Conservation (phyloP, 2,113 vertebrate species). For the Redunca redunca region DNA sequence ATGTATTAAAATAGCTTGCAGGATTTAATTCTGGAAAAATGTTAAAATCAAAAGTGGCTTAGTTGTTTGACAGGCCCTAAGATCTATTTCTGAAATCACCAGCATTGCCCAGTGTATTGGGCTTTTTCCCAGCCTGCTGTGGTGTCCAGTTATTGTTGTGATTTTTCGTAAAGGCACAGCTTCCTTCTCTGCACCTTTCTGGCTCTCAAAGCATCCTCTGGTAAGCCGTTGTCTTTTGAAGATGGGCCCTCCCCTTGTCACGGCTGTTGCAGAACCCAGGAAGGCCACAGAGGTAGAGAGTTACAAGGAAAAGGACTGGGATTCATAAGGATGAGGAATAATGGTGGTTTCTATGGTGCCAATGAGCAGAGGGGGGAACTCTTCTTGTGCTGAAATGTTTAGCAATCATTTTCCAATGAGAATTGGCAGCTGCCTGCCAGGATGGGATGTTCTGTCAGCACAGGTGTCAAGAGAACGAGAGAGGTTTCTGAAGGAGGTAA, state of each 20-base stretch:
- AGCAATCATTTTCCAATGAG: constrained; percentile 61
- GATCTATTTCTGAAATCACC: constrained; percentile 24
- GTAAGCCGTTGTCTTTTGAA: not conserved
- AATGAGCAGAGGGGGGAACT: not conserved
- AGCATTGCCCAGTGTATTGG: not conserved
- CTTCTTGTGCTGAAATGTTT: constrained; percentile 42
- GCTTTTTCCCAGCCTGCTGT: not conserved
- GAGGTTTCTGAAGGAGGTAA: constrained; percentile 54
- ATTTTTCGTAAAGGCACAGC: not conserved
- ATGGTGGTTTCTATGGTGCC: not conserved
- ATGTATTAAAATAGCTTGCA: constrained; percentile 34
- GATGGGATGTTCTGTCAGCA: constrained; percentile 35
- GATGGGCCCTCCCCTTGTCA: accelerated
- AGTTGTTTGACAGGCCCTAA: not conserved
- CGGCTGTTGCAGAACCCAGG: not conserved
- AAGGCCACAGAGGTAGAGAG: not conserved
- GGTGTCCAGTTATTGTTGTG: not conserved
- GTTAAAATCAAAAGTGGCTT: constrained; percentile 15
- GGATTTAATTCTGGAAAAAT: constrained; percentile 45
- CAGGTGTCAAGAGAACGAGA: constrained; percentile 37
- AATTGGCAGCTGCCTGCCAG: constrained; percentile 53
- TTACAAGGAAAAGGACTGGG: not conserved
- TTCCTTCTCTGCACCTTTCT: not conserved
- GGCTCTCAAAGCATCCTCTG: not conserved
- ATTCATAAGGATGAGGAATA: not conserved